These are phyloP conservation scores for Strix uralensis DNA, from an alignment of 2,113 vertebrate genomes.

Conservation along the genomic window DNA sequence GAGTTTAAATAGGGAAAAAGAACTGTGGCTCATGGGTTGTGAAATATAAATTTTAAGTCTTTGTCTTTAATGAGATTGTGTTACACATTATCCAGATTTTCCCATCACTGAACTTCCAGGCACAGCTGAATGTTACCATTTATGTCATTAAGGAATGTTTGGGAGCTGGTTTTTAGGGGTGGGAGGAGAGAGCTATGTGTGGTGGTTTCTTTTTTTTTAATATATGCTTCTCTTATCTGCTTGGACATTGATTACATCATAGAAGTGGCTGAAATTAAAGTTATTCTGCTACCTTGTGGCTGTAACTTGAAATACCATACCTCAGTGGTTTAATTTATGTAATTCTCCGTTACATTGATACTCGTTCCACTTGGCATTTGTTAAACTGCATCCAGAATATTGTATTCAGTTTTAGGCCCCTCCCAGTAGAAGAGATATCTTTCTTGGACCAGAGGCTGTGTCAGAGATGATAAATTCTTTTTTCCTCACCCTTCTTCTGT, in stretches of 20 bases:
- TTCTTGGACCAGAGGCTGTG: not conserved
- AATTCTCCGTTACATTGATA: not conserved
- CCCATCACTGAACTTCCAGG: not conserved
- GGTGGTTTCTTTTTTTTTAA: not conserved
- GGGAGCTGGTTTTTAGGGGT: not conserved
- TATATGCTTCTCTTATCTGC: not conserved
- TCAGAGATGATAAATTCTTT: not conserved
- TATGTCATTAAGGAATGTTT: conserved; percentile 8
- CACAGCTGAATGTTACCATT: not conserved
- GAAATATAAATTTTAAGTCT: not conserved
- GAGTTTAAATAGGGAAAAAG: not conserved
- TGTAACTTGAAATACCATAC: conserved; percentile 50
- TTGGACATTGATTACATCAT: not conserved
- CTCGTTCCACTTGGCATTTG: not conserved
- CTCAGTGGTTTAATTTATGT: not conserved
- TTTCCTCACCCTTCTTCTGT: not conserved
- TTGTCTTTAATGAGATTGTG: not conserved
- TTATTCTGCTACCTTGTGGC: conserved; percentile 73
- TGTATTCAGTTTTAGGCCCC: not conserved
- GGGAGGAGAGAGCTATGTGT: not conserved
- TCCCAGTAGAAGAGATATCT: not conserved
- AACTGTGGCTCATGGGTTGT: not conserved
- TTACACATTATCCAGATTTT: not conserved
- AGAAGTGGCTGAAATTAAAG: conserved; percentile 34
- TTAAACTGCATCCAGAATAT: not conserved